These are phyloP conservation scores for Blastobasis adustella DNA, from an alignment of 2,888 invertebrate genomes.

Conservation along the genomic window DNA sequence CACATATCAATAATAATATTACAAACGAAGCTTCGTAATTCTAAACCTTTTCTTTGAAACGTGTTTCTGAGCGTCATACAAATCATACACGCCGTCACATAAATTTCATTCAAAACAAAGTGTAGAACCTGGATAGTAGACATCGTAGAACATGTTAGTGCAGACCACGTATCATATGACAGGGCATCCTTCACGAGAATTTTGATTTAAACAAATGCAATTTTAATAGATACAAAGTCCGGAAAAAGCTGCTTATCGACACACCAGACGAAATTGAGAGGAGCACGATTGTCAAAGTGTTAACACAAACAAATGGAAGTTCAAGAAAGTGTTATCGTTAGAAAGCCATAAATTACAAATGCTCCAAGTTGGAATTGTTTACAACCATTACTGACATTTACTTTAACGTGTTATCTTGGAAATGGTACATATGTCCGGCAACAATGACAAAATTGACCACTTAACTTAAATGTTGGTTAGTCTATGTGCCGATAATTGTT, in stretches of 20 bases:
- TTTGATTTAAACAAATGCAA: no score
- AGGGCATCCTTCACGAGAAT: no score
- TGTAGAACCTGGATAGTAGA: no score
- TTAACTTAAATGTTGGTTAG: constrained; percentile 1
- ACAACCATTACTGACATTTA: constrained; percentile 11
- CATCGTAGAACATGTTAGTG: no score
- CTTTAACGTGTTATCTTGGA: constrained; percentile 15
- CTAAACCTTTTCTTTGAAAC: no score
- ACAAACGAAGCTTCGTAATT: no score
- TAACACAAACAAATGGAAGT: constrained; percentile 24
- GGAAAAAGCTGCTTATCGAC: no score
- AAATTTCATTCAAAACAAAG: background rate
- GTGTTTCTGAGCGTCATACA: no score
- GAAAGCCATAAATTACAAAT: constrained; percentile 29
- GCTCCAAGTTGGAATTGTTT: constrained; percentile 31
- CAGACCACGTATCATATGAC: no score
- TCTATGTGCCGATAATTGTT: background rate
- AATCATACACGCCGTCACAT: background rate
- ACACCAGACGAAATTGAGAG: no score
- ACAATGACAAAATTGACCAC: constrained; percentile 6
- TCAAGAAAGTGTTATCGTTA: constrained; percentile 18
- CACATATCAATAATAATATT: no score
- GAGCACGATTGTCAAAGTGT: constrained; percentile 14
- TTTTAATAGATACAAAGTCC: no score
- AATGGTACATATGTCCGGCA: constrained; percentile 5